Evolutionary conservation across 2,888 invertebrate species (phyloP), one percentile per base, ranked within the genome.

Genomic region (Adelphocoris suturalis): DNA sequence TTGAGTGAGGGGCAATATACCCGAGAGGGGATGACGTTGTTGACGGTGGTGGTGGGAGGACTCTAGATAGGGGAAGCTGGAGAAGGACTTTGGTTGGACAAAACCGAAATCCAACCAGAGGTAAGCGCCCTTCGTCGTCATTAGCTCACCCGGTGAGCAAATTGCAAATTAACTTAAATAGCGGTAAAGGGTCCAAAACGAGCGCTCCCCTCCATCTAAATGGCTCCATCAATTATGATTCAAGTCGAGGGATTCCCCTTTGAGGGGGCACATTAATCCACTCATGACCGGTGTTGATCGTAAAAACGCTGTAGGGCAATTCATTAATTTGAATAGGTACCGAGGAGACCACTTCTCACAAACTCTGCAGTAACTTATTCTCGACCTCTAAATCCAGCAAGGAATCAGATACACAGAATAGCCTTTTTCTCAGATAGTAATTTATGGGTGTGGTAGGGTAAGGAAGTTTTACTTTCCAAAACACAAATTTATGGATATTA

Each of bases 111-210:
- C 82, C 82, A 52, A 82, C 47, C 82, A 47, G 82, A 27, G 46
- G 78, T 78, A 85, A 85, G 48, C 57, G 48, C 86, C 48, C 37
- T 86, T 75, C 75, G 75, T 75, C 75, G 86, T 86, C 86, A 86
- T 86, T 86, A 86, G 86, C 86, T 48, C 52, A 52, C 82, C 68
- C 46, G 14, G 75, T 55, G 86, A 86, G 46, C 86, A 75, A 86
- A 86, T 86, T 37, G 86, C 86, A 75, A 86, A 86, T 86, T 86
- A 86, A 86, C 75, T 68, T 75, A 86, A 86, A 86, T 86, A 75
- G 86, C 86, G 48, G 75, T 28, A 75, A 86, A 48, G 86, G 85
- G 86, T 52, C 68, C 68, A 19, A 68, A 68, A 68, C 68, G 68
- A 68, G 68, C 68, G 68, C 23, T 61, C 68, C 68, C 23, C 68